Percentiles rank a stretch among this genome's conserved stretches.
These are phyloP conservation scores for Sebastes itinus DNA, from an alignment of 2,797 vertebrate genomes.

Conservation along the genomic window DNA sequence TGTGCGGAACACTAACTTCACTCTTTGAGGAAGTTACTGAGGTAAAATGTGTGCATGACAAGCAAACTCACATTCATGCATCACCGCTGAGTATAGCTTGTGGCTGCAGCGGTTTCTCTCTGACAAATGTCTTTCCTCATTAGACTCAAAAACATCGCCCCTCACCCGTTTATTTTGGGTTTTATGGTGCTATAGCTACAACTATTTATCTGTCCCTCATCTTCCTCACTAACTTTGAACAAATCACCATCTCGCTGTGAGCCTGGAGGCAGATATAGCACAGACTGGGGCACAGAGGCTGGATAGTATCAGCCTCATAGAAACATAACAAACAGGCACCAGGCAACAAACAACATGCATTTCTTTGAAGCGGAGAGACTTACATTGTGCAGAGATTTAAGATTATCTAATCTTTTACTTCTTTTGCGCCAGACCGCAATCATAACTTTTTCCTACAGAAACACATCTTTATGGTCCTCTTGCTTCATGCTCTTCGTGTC, in stretches of 20 bases:
- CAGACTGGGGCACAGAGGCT: constrained; percentile 9
- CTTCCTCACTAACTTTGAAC: constrained; percentile 11
- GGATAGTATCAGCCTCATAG: constrained; percentile 53
- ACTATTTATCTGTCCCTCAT: constrained; percentile 6
- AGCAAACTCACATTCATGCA: constrained; percentile 51
- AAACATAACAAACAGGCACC: constrained; percentile 59
- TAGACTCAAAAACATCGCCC: constrained; percentile 31
- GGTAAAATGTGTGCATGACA: constrained; percentile 36
- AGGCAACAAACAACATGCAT: constrained; percentile 46
- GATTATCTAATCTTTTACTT: constrained; percentile 63
- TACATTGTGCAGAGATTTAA: constrained; percentile 31
- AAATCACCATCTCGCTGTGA: constrained; percentile 16
- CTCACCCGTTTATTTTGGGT: background rate
- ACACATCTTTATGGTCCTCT: background rate
- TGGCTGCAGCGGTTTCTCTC: constrained; percentile 39
- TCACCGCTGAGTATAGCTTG: constrained; percentile 40
- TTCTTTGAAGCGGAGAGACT: constrained; percentile 32
- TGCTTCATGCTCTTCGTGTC: background rate
- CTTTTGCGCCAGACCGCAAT: constrained; percentile 40
- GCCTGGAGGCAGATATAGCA: constrained; percentile 36
- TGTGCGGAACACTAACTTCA: constrained; percentile 14
- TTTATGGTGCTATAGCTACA: background rate
- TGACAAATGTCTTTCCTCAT: constrained; percentile 60
- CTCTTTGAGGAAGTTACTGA: constrained; percentile 8
- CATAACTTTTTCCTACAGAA: background rate